Evolutionary conservation across 2,888 invertebrate genomes (phyloP), one percentile per base, ranked within the genome.

Genomic region (Geophilus truncorum): DNA sequence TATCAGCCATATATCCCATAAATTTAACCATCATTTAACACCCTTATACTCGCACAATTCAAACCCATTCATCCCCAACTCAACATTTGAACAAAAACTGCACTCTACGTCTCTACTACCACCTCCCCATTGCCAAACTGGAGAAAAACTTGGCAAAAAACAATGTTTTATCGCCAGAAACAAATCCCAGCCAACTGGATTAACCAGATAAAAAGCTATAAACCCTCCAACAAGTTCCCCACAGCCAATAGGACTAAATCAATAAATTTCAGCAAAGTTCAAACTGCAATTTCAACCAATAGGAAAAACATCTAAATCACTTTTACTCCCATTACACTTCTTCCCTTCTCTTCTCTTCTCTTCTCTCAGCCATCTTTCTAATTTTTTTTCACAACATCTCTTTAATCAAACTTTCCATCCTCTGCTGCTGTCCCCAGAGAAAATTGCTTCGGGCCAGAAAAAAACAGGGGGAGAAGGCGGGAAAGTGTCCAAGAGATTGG

Each of bases 401-500:
- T 57, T 57, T 57, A 57, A 57, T 57, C 57, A 57, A 57, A 57
- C 57, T 57, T 57, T 57, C 57, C 21, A 57, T 57, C 57, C 45
- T 40, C 10, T 40, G 40, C 15, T 40, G 15, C 15, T 40, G 40
- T 57, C 57, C 23, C 21, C 10, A 18, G 57, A 57, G 57, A 40
- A 40, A 40, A 57, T 57, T 57, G 57, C 21, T 57, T 57, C 57
- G 21, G 5, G 21, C 21, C 21, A 57, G 21, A 57, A 57, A 57
- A 57, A 57, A 57, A 21, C 18, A 21, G 10, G 10, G 57, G 18
- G 10, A 57, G 10, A 7, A 57, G 57, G 57, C 57, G 21, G 57
- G 57, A 57, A 57, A 57, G 57, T 57, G 57, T 57, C 57, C 57
- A 57, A 57, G 57, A 57, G 57, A 57, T 57, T 57, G 57, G 57